phyloP scores from a whole-genome alignment of 2,113 vertebrate genomes.

The Rhipidura dahli region DNA sequence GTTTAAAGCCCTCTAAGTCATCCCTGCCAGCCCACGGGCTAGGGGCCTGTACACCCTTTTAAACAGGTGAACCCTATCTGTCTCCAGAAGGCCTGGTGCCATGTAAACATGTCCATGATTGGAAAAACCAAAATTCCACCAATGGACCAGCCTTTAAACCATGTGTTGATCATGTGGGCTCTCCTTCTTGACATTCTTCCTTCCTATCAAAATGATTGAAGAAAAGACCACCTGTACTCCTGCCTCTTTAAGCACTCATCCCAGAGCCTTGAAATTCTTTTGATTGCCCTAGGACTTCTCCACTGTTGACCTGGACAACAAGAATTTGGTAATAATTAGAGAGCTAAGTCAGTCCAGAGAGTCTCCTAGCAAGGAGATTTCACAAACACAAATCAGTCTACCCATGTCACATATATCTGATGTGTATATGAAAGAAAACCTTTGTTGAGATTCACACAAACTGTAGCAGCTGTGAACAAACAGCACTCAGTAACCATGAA shows the following conservation, averaged over 20 bases:
- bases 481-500: background rate
- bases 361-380: background rate
- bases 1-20: background rate
- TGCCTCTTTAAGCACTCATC: background rate
- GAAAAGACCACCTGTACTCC: background rate
- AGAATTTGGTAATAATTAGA: background rate
- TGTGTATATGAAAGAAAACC: background rate
- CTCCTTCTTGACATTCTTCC: background rate
- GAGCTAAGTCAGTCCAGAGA: background rate
- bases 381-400: background rate
- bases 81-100: accelerated
- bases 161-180: background rate
- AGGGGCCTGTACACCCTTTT: background rate
- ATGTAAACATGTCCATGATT: accelerated
- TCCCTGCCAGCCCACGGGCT: background rate
- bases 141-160: background rate
- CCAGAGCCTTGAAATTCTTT: background rate
- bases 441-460: background rate
- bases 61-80: background rate
- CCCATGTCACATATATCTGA: background rate
- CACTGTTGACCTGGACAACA: background rate
- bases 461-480: background rate
- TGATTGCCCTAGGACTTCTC: background rate
- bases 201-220: background rate
- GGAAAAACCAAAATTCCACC: background rate